Evolutionary conservation across 2,113 vertebrate genomes (phyloP), one percentile per base, ranked within the genome.

Genomic region (Tautogolabrus adspersus): DNA sequence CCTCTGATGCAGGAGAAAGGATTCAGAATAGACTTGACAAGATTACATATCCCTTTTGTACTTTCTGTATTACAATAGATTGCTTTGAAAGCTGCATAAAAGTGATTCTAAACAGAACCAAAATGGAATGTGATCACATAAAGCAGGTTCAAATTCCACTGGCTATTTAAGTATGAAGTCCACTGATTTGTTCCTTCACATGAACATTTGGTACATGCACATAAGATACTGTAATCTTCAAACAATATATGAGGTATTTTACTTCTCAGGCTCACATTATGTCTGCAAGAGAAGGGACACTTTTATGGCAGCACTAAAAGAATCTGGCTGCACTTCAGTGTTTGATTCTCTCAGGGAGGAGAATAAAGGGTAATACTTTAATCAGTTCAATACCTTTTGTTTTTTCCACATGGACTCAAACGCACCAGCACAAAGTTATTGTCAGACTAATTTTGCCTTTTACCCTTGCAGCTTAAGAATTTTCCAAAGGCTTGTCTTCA

Each of bases 241-340:
- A 91, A 91, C 87, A 93, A 81, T 85, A 80, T 84, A 79, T 38
- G 73, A 86, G 77, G 82, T 58, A 73, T 70, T 85, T 81, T 85
- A 88, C 70, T 75, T 58, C 81, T 83, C 63, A 62, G 55, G 79
- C 77, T 90, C 89, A 84, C 91, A 85, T 88, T 88, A 91, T 79
- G 83, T 76, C 79, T 81, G 77, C 51, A 57, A 86, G 81, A 51
- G 60, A 84, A 83, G 76, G 73, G 73, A 88, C 65, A 83, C 80
- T 87, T 89, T 78, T 87, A 84, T 91, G 88, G 90, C 87, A 84
- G 82, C 85, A 87, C 77, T 88, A 84, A 90, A 93, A 85, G 83
- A 88, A 61, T 34, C 81, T 88, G 88, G 84, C 85, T 86, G 63
- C 76, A 79, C 61, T 63, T 76, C 68, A 67, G 26, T 81, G 81